These are phyloP conservation scores for Pyrgilauda ruficollis DNA, from an alignment of 2,113 vertebrate species.

Conservation along the genomic window DNA sequence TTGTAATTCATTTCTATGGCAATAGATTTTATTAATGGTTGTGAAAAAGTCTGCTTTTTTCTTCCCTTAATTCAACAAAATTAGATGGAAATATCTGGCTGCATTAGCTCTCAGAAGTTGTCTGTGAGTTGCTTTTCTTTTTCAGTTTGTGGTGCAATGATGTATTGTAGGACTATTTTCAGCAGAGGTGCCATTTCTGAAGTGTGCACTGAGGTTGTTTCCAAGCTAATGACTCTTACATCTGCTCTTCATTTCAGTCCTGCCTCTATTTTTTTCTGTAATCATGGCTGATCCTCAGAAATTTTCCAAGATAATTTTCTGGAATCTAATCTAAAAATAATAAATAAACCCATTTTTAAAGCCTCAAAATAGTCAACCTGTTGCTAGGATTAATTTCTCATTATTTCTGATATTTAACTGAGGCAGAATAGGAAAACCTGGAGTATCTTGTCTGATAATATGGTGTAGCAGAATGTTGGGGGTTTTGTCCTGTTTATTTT, in stretches of 20 bases:
- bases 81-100: background rate
- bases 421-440: background rate
- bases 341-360: background rate
- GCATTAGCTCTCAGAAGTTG: background rate
- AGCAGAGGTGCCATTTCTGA: background rate
- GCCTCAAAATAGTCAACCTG: background rate
- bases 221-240: background rate
- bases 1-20: slow-evolving; percentile 3
- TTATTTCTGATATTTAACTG: background rate
- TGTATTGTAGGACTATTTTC: background rate
- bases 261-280: background rate
- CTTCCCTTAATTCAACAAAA: slow-evolving; percentile 28
- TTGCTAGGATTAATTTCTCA: background rate
- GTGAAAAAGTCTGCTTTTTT: slow-evolving; percentile 22
- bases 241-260: background rate
- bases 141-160: background rate
- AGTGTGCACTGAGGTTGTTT: background rate
- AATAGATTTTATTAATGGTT: background rate
- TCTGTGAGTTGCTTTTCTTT: background rate
- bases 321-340: background rate
- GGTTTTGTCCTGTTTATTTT: background rate
- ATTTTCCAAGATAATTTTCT: background rate
- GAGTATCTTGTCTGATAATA: background rate
- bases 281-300: background rate
- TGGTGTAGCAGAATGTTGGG: background rate